Conservation (phyloP, 64 coral and sea anemone species). For the Exaiptasia diaphana region DNA sequence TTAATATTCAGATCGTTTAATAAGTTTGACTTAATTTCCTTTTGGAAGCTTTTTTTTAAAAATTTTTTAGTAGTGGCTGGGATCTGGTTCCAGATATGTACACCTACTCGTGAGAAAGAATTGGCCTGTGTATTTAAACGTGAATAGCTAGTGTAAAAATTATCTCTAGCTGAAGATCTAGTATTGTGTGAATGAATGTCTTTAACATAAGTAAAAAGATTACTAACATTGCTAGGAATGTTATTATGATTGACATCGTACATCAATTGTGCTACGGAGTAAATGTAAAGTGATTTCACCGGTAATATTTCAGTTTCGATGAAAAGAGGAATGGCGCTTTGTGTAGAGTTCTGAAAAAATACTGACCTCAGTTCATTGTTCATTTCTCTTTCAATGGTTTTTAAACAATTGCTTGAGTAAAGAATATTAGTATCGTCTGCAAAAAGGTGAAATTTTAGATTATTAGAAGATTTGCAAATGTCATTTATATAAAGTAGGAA, state of each 20-base stretch:
- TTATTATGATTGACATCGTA: not conserved
- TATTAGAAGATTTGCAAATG: not conserved
- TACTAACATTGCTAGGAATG: not conserved
- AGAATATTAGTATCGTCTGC: not conserved
- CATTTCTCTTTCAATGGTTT: not conserved
- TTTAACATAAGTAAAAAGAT: not conserved
- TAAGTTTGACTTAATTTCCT: not conserved
- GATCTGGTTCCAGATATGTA: no score
- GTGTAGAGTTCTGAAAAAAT: not conserved
- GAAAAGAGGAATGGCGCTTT: not conserved
- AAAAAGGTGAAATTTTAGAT: not conserved
- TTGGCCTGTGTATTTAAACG: not conserved
- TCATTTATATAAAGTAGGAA: constrained; percentile 19
- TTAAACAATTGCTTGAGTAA: not conserved
- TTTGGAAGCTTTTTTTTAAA: not conserved
- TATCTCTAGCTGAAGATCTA: not conserved
- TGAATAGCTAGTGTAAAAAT: not conserved
- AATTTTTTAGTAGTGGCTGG: not conserved
- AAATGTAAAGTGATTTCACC: constrained; percentile 6
- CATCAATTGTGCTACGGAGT: constrained; percentile 11
- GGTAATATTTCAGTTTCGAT: constrained; percentile 22
- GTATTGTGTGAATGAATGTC: not conserved
- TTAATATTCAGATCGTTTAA: not conserved
- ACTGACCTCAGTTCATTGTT: not conserved
- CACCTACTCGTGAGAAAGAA: not conserved